Evolutionary conservation across 2,113 vertebrate species (phyloP).

Genomic region (Telmatochromis brichardi): DNA sequence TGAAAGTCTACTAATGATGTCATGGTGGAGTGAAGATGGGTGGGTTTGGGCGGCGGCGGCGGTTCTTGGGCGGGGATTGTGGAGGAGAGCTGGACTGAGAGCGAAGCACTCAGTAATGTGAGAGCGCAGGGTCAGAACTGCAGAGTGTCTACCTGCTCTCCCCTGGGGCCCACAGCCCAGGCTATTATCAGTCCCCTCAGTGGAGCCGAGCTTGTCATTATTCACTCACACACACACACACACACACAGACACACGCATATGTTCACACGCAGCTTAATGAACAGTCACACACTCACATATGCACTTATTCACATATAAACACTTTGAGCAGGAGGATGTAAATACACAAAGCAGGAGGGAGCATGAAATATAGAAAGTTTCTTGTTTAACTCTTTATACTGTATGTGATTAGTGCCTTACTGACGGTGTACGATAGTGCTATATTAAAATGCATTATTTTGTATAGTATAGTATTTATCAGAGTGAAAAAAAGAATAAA

Average conservation of each 20-base stretch:
- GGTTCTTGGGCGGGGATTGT: conserved; percentile 73
- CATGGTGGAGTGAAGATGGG: conserved; percentile 67
- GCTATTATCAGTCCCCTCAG: conserved; percentile 90
- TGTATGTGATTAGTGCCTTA: background rate
- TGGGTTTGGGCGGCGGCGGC: conserved; percentile 29
- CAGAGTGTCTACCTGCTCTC: conserved; percentile 93
- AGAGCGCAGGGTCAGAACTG: conserved; percentile 91
- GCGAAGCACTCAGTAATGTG: conserved; percentile 90
- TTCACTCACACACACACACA: conserved; percentile 59
- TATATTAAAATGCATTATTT: background rate
- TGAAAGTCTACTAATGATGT: conserved; percentile 61
- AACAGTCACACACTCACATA: background rate
- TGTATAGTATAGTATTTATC: background rate
- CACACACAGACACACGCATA: conserved; percentile 14
- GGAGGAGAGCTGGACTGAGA: conserved; percentile 67
- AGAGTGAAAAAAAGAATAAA: background rate
- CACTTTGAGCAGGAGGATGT: background rate
- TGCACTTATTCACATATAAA: background rate
- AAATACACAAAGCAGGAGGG: background rate
- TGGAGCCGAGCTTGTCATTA: conserved; percentile 86
- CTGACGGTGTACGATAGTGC: background rate
- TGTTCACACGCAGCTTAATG: background rate
- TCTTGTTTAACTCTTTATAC: background rate
- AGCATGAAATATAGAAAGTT: background rate
- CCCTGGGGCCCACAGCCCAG: conserved; percentile 76